Percentiles rank a stretch among this genome's conserved stretches.
Evolutionary conservation across 2,113 vertebrate genomes (phyloP).

Genomic region (Calidris pygmaea): DNA sequence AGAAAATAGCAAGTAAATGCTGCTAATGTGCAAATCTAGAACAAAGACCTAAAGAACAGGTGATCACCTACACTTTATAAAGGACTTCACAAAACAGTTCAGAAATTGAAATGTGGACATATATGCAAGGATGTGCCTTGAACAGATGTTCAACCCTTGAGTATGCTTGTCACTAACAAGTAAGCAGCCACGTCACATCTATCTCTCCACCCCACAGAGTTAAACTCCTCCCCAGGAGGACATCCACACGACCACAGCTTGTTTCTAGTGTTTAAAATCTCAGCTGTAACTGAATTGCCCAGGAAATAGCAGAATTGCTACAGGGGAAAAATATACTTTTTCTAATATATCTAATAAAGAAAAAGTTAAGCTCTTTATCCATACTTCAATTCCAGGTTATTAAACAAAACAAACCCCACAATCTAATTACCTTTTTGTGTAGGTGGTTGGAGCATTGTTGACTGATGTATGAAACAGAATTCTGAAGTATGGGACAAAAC

Average conservation of each 20-base stretch:
- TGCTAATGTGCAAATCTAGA: background rate
- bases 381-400: background rate
- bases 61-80: background rate
- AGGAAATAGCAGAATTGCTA: background rate
- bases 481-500: background rate
- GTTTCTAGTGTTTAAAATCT: background rate
- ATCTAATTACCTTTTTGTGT: background rate
- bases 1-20: background rate
- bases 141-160: background rate
- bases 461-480: background rate
- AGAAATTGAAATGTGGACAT: background rate
- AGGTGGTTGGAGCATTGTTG: background rate
- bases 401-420: background rate
- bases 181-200: background rate
- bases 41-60: background rate
- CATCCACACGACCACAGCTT: background rate
- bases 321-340: background rate
- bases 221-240: background rate
- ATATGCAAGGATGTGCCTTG: fast-evolving
- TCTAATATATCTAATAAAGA: background rate
- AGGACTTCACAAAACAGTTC: background rate
- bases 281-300: background rate
- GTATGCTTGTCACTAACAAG: background rate
- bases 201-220: background rate
- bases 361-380: background rate